A percentile compares a stretch with the other conserved stretches of the same genome.
Evolutionary conservation across 2,888 invertebrate genomes (phyloP).

Genomic region (Rhaphigaster nebulosa): DNA sequence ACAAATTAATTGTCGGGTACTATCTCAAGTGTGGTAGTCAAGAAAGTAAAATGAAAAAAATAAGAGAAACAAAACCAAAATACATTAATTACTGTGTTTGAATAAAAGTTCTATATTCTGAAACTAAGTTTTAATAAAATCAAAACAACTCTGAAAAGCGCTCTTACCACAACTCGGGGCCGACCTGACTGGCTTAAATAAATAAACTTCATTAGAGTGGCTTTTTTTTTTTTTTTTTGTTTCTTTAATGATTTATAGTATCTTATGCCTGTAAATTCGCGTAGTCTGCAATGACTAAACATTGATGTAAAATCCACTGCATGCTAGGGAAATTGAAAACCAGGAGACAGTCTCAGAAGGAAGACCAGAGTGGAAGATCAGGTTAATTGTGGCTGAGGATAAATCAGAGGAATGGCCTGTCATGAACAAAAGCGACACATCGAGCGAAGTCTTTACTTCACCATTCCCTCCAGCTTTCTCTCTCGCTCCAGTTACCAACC

Average conservation of each 20-base stretch:
- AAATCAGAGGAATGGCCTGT: slow-evolving; percentile 14
- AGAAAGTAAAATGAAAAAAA: background rate
- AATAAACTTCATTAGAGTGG: background rate
- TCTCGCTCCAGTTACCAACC: background rate
- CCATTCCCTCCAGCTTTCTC: too few relatives aligned
- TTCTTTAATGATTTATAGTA: too few relatives aligned
- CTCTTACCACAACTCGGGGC: background rate
- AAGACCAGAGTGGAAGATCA: background rate
- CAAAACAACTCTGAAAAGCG: too few relatives aligned
- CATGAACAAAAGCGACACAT: slow-evolving; percentile 2
- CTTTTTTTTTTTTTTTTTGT: background rate
- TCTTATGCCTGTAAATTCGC: background rate
- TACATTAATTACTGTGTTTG: background rate
- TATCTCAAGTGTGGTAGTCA: too few relatives aligned
- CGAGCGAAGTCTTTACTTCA: background rate
- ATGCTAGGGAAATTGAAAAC: background rate
- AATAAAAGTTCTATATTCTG: background rate
- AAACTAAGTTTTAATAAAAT: background rate
- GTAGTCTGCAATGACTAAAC: background rate
- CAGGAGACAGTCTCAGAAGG: background rate
- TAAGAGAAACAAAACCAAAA: background rate
- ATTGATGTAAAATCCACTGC: background rate
- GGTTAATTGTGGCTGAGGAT: background rate
- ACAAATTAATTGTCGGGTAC: too few relatives aligned
- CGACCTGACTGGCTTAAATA: background rate